Conservation (phyloP, 2,888 invertebrate genomes). For the Plusia festucae region DNA sequence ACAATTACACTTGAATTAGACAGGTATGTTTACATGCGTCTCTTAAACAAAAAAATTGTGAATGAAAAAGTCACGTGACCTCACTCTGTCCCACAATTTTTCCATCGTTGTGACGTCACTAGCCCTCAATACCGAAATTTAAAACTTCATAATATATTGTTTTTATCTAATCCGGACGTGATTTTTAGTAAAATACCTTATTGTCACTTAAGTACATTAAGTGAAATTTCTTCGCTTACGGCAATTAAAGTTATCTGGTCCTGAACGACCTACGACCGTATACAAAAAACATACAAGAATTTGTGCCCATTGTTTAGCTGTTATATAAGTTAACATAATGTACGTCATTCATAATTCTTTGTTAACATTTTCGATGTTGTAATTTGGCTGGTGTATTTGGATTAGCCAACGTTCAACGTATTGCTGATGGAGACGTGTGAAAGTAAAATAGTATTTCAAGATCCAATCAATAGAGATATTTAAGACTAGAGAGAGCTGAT, state of each 20-base stretch:
- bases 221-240: slow-evolving; percentile 37
- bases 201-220: slow-evolving; percentile 24
- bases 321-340: slow-evolving; percentile 36
- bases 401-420: background rate
- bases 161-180: too few relatives aligned
- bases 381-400: slow-evolving; percentile 18
- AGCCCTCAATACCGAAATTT: too few relatives aligned
- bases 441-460: background rate
- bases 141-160: too few relatives aligned
- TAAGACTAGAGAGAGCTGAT: too few relatives aligned
- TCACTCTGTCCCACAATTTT: too few relatives aligned
- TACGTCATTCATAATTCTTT: slow-evolving; percentile 33
- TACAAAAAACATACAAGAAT: slow-evolving; percentile 18
- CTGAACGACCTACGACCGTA: slow-evolving; percentile 42
- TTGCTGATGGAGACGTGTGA: background rate
- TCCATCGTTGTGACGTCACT: too few relatives aligned
- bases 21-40: too few relatives aligned
- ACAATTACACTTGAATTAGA: slow-evolving; percentile 37
- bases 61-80: too few relatives aligned
- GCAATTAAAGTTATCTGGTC: slow-evolving; percentile 38
- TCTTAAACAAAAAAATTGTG: too few relatives aligned
- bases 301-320: slow-evolving; percentile 29
- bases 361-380: slow-evolving; percentile 31
- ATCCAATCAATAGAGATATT: background rate
- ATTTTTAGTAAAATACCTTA: too few relatives aligned